Evolutionary conservation across 1,140 invertebrate species (phyloP), one percentile per base, ranked within the genome.

Genomic region (Caenorhabditis remanei): DNA sequence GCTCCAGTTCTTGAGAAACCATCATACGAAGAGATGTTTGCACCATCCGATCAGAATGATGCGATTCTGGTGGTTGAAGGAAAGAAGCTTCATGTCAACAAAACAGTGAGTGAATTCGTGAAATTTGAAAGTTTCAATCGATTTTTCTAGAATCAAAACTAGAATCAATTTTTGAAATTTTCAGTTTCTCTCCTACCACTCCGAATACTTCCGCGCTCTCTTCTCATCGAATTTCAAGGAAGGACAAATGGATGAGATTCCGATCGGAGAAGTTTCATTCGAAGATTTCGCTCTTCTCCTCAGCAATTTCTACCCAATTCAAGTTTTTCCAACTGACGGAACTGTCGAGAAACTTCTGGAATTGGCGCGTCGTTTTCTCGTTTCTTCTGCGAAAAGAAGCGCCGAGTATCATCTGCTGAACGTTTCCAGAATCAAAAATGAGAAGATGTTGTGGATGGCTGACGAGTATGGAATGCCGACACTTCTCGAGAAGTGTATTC

Each of bases 151-250:
- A 58, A 58, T n/a, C 32, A 58, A 58, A 16, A 16, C 0, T 58
- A 0, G n/a, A 19, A 21, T 32, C 2, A 32, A 32, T 32, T 32
- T n/a, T 32, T 2, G 1, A 14, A 7, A 4, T 58, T 58, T 58
- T n/a, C 56, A 58, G 56, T 58, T 58, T 19, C 56, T 58, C 19
- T 14, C 56, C 7, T 58, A 16, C 19, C 56, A 58, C 4, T 58
- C 56, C 1, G 56, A n/a, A 7, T 58, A n/a, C 32, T 65, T 65
- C 7, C 24, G 21, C 32, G 14, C 7, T 32, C 61, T 65, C 32
- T 65, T 65, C 24, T 32, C 61, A 24, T 24, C 61, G 61, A 65
- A 65, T 11, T 65, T 65, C 61, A 65, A 65, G 7, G 61, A 65
- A 16, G 32, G 61, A 24, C 21, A 65, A 40, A 65, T 65, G 61